A percentile compares a stretch with the other conserved stretches of the same genome.
Evolutionary conservation across 2,797 vertebrate species (phyloP).

Genomic region (Gallinago solitaria): DNA sequence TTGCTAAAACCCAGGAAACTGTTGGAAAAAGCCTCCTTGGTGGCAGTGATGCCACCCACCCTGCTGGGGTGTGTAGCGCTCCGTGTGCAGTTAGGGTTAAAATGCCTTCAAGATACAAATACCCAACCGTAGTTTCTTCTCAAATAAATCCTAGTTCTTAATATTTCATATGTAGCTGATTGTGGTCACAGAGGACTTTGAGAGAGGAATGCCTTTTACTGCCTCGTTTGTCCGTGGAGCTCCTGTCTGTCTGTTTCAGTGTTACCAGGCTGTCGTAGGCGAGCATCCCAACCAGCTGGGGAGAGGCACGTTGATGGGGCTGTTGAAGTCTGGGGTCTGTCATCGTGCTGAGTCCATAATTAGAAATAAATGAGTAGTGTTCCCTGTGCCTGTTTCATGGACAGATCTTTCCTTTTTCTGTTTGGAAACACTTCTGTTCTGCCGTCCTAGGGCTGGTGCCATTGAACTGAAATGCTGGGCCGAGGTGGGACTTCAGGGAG

Average conservation of each 20-base stretch:
- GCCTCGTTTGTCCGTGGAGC: not conserved
- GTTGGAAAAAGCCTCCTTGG: not conserved
- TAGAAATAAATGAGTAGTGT: not conserved
- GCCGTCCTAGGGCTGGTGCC: not conserved
- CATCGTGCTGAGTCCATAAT: not conserved
- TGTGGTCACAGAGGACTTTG: not conserved
- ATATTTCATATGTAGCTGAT: not conserved
- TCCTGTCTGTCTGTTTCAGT: not conserved
- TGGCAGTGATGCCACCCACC: not conserved
- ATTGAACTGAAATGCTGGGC: not conserved
- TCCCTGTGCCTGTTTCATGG: not conserved
- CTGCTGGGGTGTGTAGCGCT: not conserved
- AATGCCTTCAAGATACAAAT: not conserved
- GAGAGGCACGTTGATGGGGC: not conserved
- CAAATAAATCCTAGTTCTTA: not conserved
- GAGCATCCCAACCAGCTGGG: not conserved
- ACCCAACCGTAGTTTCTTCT: not conserved
- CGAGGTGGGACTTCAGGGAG: not conserved
- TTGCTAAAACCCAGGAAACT: not conserved
- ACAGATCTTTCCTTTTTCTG: not conserved
- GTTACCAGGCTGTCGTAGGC: not conserved
- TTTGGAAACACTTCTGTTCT: not conserved
- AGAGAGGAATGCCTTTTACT: not conserved
- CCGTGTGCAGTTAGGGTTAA: not conserved
- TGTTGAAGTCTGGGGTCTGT: not conserved